phyloP scores from a whole-genome alignment of 2,113 vertebrate genomes.

The Scophthalmus maximus region DNA sequence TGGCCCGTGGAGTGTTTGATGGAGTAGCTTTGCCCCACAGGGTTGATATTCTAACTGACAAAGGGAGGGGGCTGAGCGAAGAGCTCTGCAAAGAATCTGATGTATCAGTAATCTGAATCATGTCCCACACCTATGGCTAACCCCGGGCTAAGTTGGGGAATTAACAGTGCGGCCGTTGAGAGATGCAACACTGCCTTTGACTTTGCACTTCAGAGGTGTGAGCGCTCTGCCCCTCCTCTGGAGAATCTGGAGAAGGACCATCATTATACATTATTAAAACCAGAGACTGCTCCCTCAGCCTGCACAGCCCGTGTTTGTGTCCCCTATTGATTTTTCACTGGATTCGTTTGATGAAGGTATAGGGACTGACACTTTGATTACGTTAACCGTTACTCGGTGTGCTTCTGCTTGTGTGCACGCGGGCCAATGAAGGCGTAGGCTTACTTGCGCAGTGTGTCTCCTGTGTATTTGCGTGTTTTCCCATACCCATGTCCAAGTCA shows the following conservation, averaged over 20 bases:
- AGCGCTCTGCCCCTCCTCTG: conserved; percentile 53
- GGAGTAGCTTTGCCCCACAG: too few species aligned
- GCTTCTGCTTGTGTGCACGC: neutral
- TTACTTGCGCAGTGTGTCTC: neutral
- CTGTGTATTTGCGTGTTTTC: neutral
- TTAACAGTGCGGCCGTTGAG: conserved; percentile 42
- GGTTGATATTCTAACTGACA: too few species aligned
- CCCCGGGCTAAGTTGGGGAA: conserved; percentile 61
- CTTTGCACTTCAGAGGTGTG: conserved; percentile 69
- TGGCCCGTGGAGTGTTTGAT: too few species aligned
- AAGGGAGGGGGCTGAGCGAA: conserved; percentile 18
- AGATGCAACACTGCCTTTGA: conserved; percentile 63
- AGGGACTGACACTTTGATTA: conserved; percentile 68
- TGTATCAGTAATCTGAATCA: conserved; percentile 63
- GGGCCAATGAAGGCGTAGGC: neutral
- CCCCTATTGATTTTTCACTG: conserved; percentile 71
- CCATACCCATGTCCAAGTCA: neutral
- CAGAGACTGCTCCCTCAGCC: conserved; percentile 51
- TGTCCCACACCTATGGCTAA: conserved; percentile 67
- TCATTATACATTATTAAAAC: conserved; percentile 71
- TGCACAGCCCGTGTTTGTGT: conserved; percentile 65
- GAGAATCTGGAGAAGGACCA: conserved; percentile 59
- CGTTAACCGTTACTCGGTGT: conserved; percentile 36
- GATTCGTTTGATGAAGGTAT: conserved; percentile 66
- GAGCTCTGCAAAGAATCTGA: conserved; percentile 41